Evolutionary conservation across 2,888 invertebrate species (phyloP).

Genomic region (Macrophya alboannulata): DNA sequence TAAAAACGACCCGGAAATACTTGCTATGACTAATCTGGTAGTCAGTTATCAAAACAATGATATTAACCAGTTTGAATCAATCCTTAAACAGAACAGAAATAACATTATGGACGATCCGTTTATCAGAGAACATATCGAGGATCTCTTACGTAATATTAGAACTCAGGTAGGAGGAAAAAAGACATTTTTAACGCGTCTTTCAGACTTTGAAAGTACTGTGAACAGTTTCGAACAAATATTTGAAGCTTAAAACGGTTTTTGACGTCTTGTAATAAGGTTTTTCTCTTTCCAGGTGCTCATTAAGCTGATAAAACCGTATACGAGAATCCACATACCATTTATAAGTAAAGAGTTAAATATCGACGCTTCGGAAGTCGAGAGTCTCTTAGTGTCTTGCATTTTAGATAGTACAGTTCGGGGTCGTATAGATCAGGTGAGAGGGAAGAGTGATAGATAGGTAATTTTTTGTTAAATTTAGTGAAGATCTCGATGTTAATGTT

Average conservation of each 20-base stretch:
- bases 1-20: constrained; percentile 99
- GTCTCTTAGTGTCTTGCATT: constrained; percentile 97
- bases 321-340: constrained; percentile 98
- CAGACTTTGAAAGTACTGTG: background rate
- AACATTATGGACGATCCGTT: constrained; percentile 99
- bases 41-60: constrained; percentile 99
- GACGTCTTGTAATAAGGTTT: constrained; percentile 81
- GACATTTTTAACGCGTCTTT: constrained; percentile 17
- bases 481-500: background rate
- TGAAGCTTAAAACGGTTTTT: background rate
- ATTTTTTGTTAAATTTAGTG: background rate
- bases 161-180: constrained; percentile 83
- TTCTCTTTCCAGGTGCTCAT: constrained; percentile 90
- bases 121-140: constrained; percentile 99
- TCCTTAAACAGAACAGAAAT: constrained; percentile 94
- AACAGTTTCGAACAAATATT: background rate
- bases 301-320: constrained; percentile 98
- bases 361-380: constrained; percentile 97
- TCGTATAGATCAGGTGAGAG: constrained; percentile 91
- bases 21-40: constrained; percentile 99
- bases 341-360: constrained; percentile 97
- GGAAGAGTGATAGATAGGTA: constrained; percentile 36
- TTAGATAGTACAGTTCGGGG: constrained; percentile 96
- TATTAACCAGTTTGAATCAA: constrained; percentile 98
- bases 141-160: constrained; percentile 96